Percentiles rank a stretch among this genome's conserved stretches.
These are phyloP conservation scores for Mormyrops boulengeri DNA, from an alignment of 2,797 vertebrate species.

Conservation along the genomic window DNA sequence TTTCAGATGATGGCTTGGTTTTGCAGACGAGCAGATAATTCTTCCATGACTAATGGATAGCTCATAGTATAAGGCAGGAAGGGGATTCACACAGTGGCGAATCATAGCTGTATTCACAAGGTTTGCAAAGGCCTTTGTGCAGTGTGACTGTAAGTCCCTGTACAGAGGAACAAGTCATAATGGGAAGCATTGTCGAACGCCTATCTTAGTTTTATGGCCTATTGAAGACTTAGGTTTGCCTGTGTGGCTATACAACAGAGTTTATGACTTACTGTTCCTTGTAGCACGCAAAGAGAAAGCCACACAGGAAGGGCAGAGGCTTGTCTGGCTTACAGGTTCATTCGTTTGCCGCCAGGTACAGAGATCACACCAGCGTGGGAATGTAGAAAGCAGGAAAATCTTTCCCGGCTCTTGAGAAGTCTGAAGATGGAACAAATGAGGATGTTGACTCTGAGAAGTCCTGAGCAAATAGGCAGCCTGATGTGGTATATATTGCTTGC, in stretches of 20 bases:
- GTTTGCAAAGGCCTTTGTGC: not conserved
- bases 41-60: not conserved
- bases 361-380: slow-evolving; percentile 29
- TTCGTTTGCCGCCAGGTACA: slow-evolving; percentile 35
- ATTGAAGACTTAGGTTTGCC: slow-evolving; percentile 22
- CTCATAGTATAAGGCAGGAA: not conserved
- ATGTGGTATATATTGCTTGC: not conserved
- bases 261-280: slow-evolving; percentile 21
- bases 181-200: slow-evolving; percentile 29
- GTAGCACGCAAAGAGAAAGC: not conserved
- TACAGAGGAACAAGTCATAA: slow-evolving; percentile 26
- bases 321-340: slow-evolving; percentile 6
- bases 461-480: slow-evolving; percentile 15
- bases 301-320: not conserved
- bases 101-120: not conserved
- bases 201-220: slow-evolving; percentile 26
- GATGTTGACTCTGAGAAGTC: slow-evolving; percentile 24
- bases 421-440: not conserved
- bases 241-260: not conserved
- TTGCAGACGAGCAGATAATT: not conserved
- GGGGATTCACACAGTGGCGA: not conserved
- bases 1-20: not conserved
- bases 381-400: not conserved
- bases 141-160: not conserved
- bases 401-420: slow-evolving; percentile 5